phyloP scores from a whole-genome alignment of 35 echinoderm and acorn worm genomes.

The Anneissia japonica region DNA sequence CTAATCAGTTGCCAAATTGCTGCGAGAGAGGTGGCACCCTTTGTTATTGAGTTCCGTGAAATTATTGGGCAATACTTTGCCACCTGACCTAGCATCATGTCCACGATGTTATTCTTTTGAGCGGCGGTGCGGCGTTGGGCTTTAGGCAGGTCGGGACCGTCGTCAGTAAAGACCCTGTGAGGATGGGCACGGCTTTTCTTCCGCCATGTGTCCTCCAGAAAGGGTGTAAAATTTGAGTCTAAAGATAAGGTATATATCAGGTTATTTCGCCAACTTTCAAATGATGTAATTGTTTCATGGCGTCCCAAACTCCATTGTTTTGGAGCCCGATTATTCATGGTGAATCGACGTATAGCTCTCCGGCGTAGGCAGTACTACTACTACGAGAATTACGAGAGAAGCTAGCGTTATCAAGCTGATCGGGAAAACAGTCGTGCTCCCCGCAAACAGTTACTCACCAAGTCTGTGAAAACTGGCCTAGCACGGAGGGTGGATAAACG shows the following conservation, averaged over 20 bases:
- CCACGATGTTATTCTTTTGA: conserved; percentile 29
- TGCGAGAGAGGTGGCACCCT: conserved; percentile 20
- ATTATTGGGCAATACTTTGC: conserved; percentile 54
- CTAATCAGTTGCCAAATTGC: conserved; percentile 40
- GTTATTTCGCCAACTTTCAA: conserved; percentile 23
- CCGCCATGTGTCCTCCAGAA: conserved; percentile 32
- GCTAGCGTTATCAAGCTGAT: no score
- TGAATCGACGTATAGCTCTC: no score
- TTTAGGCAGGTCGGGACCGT: neutral
- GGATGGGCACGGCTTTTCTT: conserved; percentile 38
- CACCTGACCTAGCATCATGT: conserved; percentile 51
- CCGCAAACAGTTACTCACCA: no score
- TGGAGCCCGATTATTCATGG: conserved; percentile 3
- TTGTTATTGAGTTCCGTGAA: conserved; percentile 26
- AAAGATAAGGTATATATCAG: conserved; percentile 42
- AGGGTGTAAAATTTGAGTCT: conserved; percentile 53
- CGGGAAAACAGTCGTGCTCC: no score
- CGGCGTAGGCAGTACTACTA: no score
- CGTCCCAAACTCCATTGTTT: conserved; percentile 12
- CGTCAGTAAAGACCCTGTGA: conserved; percentile 23
- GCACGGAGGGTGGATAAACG: no score
- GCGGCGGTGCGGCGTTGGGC: neutral
- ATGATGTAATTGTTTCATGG: neutral
- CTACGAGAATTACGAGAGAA: no score
- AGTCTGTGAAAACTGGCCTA: no score